These are phyloP conservation scores for Drosophila punjabiensis DNA, from an alignment of 1,140 invertebrate genomes.

Conservation along the genomic window DNA sequence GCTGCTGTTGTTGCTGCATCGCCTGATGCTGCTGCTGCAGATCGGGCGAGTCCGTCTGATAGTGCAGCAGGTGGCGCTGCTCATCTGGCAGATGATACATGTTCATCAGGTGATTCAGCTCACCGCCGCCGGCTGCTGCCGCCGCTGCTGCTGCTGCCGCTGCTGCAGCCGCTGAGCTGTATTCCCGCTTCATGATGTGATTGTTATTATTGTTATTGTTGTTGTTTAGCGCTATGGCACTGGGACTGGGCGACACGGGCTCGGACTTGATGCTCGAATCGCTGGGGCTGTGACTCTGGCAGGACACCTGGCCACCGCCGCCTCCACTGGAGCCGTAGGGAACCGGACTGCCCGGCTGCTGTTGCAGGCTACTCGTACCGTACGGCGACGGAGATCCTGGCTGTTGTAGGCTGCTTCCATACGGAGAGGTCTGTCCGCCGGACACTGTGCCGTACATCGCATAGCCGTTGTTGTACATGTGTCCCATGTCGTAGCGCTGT, in stretches of 20 bases:
- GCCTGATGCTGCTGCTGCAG: slow-evolving; percentile 83
- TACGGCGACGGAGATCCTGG: slow-evolving; percentile 88
- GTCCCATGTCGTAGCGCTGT: slow-evolving; percentile 92
- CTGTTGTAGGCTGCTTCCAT: slow-evolving; percentile 86
- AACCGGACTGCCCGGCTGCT: slow-evolving; percentile 86
- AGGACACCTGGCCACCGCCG: slow-evolving; percentile 88
- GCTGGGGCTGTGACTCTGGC: slow-evolving; percentile 91
- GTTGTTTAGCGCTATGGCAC: slow-evolving; percentile 73
- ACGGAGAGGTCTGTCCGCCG: slow-evolving; percentile 87
- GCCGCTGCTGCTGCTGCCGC: slow-evolving; percentile 72
- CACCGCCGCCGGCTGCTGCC: slow-evolving; percentile 85
- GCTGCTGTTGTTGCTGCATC: slow-evolving; percentile 84
- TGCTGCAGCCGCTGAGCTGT: slow-evolving; percentile 73
- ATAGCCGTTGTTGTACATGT: slow-evolving; percentile 87
- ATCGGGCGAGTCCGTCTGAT: slow-evolving; percentile 79
- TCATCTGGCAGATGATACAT: slow-evolving; percentile 88
- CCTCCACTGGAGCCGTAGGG: slow-evolving; percentile 87
- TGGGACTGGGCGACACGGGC: slow-evolving; percentile 90
- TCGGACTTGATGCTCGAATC: slow-evolving; percentile 94
- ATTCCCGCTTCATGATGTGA: slow-evolving; percentile 90
- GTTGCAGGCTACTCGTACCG: slow-evolving; percentile 84
- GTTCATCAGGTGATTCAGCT: slow-evolving; percentile 88
- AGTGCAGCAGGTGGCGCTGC: slow-evolving; percentile 84
- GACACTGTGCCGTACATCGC: slow-evolving; percentile 87
- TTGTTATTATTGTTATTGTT: slow-evolving; percentile 81